Conservation (phyloP, 2,113 vertebrate genomes). For the Malurus melanocephalus region DNA sequence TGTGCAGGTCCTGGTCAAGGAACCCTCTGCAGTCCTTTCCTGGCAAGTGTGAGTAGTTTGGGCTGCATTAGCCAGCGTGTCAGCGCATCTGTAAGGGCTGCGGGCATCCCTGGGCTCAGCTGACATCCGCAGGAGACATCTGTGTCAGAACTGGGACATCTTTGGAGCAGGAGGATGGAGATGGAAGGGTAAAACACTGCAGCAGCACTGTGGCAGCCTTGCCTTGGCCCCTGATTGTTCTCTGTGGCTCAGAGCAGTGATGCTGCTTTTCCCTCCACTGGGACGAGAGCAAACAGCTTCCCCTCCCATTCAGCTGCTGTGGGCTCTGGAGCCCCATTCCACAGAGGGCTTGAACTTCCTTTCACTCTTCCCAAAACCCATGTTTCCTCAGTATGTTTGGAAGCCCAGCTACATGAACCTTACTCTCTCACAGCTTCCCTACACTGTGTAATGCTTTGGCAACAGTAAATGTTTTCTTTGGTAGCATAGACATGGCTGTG, state of each 20-base stretch:
- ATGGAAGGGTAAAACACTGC: accelerated
- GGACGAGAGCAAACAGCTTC: neutral
- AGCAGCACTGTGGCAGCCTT: neutral
- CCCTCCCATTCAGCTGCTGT: neutral
- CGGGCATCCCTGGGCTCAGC: neutral
- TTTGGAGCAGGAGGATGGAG: neutral
- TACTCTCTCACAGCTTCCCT: neutral
- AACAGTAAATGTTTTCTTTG: neutral
- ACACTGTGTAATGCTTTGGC: neutral
- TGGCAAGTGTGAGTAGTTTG: neutral
- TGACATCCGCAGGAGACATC: neutral
- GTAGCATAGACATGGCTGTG: neutral
- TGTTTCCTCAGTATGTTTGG: neutral
- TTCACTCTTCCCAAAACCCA: neutral
- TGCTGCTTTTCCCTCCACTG: neutral
- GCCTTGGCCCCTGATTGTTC: neutral
- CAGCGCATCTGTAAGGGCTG: neutral
- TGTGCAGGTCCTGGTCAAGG: neutral
- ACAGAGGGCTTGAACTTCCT: neutral
- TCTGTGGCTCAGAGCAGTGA: neutral
- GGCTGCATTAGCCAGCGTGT: accelerated
- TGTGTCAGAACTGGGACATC: neutral
- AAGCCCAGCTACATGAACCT: neutral
- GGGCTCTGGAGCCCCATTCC: neutral
- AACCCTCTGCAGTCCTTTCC: neutral